Evolutionary conservation across 2,113 vertebrate genomes (phyloP), one percentile per base, ranked within the genome.

Genomic region (Oreotragus oreotragus): DNA sequence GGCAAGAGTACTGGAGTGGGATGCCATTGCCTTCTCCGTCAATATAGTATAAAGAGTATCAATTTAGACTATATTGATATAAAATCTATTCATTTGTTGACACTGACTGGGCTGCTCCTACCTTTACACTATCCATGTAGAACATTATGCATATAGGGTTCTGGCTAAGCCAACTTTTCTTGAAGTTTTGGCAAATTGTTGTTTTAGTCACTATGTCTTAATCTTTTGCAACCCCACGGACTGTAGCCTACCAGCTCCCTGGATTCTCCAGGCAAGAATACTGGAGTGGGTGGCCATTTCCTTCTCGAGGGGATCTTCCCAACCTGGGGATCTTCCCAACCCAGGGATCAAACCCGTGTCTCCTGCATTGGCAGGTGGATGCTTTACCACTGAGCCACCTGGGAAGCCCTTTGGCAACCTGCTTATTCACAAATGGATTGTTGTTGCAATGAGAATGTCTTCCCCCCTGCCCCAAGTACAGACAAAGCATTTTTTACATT

Each of bases 131-230:
- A 73, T 79, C 45, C 11, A 27, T 17, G 21, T 57, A 83, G 66
- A 94, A 97, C 6, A 27, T 47, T 95, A 64, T 23, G 77, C 36
- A 76, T 39, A 47, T 17, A 83, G 5, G 11, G 28, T 13, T 43
- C 49, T 96, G 88, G 17, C 28, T 62, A 92, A 93, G 21, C 7
- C 62, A 91, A 88, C 3, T 58, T 47, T 36, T 86, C 28, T 77
- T 97, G 27, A 92, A 84, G 47, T 80, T 53, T 91, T 91, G 33
- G 45, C 28, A 97, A 92, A 90, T 36, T 91, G 51, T 49, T 86
- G 39, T 76, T 43, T 76, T 76, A 13, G 36, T 43, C 36, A 43
- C 23, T 25, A 73, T 23, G 70, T 39, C 39, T 76, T 76, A 76
- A 36, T 76, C 36, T 76, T 76, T 43, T 43, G 23, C 21, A 76